Base-by-base conservation (phyloP, 1,140 invertebrate species). In the Dinothrombium tinctorium region DNA sequence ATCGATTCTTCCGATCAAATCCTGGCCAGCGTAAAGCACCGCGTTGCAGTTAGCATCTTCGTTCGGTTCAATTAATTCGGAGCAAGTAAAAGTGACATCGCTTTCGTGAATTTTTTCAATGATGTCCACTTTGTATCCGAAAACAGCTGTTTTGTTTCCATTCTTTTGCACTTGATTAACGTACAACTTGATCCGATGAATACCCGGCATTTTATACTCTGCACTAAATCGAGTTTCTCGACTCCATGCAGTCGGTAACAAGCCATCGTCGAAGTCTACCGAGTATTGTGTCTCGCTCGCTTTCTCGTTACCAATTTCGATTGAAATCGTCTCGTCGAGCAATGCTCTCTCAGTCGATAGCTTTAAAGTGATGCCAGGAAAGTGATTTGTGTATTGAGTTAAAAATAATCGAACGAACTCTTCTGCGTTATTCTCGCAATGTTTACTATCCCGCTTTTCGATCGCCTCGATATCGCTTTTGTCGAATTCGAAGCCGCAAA, bases 381-480 rank as follows among this genome's bases (percentile, higher is more conserved):
- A 40, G 22, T 7, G 3, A 2, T 21, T 44, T 22, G 2, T 3
- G 2, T 51, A 56, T 39, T 65, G 60, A 3, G 60, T 65, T 47
- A 65, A 64, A 33, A 60, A 56, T 48, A n/a, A n/a, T n/a, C n/a
- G n/a, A n/a, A n/a, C n/a, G n/a, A n/a, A n/a, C n/a, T n/a, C n/a
- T n/a, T n/a, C n/a, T n/a, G n/a, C n/a, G n/a, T n/a, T n/a, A n/a
- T n/a, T n/a, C n/a, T n/a, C n/a, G n/a, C n/a, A n/a, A n/a, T n/a
- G n/a, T n/a, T n/a, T n/a, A n/a, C n/a, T n/a, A n/a, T n/a, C n/a
- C n/a, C n/a, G n/a, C n/a, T n/a, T n/a, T n/a, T n/a, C n/a, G n/a
- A n/a, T n/a, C n/a, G n/a, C n/a, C n/a, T n/a, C n/a, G n/a, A n/a
- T n/a, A n/a, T n/a, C n/a, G n/a, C n/a, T n/a, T n/a, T n/a, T n/a